These are phyloP conservation scores for Drosophila mayaguana DNA, from an alignment of 2,888 invertebrate species.

Conservation along the genomic window DNA sequence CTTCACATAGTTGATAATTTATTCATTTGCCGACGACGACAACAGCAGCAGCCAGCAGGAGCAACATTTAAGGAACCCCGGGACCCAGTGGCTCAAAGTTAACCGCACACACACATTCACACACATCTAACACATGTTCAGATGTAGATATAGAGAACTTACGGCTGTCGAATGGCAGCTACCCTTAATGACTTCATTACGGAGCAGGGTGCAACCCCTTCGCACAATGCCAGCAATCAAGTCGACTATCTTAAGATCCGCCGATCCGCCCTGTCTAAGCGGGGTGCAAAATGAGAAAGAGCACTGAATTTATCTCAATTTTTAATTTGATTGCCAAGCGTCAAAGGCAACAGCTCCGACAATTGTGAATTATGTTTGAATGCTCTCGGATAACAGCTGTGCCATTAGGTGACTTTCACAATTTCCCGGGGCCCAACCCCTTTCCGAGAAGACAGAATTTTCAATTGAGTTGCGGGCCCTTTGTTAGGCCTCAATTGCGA, in stretches of 20 bases:
- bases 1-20: conserved; percentile 77
- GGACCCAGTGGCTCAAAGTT: conserved; percentile 61
- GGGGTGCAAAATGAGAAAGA: neutral
- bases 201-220: conserved; percentile 43
- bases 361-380: conserved; percentile 62
- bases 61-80: conserved; percentile 63
- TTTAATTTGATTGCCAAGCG: conserved; percentile 69
- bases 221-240: conserved; percentile 58
- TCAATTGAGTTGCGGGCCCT: conserved; percentile 50
- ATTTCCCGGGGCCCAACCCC: conserved; percentile 30
- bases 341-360: conserved; percentile 72
- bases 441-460: conserved; percentile 19
- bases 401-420: conserved; percentile 37
- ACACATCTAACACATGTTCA: conserved; percentile 30
- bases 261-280: conserved; percentile 23
- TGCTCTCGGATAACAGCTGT: conserved; percentile 59
- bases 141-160: conserved; percentile 28
- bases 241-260: conserved; percentile 45
- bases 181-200: conserved; percentile 79
- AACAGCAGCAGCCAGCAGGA: conserved; percentile 12
- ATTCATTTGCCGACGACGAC: conserved; percentile 66
- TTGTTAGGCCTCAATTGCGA: conserved; percentile 31
- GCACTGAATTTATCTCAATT: conserved; percentile 39
- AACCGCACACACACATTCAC: conserved; percentile 63
- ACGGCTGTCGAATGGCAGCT: conserved; percentile 32